A percentile compares a stretch with the other conserved stretches of the same genome.
phyloP scores from a whole-genome alignment of 1,140 invertebrate genomes.

The Batillaria attramentaria region DNA sequence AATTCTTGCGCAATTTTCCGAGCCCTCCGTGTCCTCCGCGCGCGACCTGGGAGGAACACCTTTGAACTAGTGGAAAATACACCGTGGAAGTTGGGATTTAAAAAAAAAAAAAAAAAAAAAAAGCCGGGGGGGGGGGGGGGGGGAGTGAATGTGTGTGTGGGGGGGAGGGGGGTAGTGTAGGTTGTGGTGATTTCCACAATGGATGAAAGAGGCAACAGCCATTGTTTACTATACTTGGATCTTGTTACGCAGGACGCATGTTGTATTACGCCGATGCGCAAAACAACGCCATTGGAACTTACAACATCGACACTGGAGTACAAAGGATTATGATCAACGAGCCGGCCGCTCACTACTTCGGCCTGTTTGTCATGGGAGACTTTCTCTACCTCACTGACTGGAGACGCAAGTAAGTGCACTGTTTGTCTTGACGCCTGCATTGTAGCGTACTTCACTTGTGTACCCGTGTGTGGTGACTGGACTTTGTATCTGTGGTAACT shows the following conservation, averaged over 20 bases:
- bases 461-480: background rate
- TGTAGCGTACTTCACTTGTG: background rate
- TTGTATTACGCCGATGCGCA: constrained; percentile 56
- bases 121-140: no score
- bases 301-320: constrained; percentile 53
- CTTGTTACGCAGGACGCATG: constrained; percentile 36
- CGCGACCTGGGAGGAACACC: no score
- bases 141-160: no score
- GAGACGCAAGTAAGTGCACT: constrained; percentile 54
- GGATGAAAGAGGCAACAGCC: no score
- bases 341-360: constrained; percentile 85
- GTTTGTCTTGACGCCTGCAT: background rate
- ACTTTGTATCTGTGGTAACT: background rate
- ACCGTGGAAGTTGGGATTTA: no score
- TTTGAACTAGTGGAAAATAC: no score
- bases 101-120: no score
- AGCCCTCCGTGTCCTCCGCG: no score
- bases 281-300: constrained; percentile 60
- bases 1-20: no score
- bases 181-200: no score
- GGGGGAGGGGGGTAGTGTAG: no score
- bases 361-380: constrained; percentile 75
- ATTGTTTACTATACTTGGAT: no score
- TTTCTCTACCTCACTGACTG: constrained; percentile 66
- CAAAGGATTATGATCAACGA: constrained; percentile 73